Evolutionary conservation across 2,113 vertebrate genomes (phyloP), one percentile per base, ranked within the genome.

Genomic region (Sisor rabdophorus): DNA sequence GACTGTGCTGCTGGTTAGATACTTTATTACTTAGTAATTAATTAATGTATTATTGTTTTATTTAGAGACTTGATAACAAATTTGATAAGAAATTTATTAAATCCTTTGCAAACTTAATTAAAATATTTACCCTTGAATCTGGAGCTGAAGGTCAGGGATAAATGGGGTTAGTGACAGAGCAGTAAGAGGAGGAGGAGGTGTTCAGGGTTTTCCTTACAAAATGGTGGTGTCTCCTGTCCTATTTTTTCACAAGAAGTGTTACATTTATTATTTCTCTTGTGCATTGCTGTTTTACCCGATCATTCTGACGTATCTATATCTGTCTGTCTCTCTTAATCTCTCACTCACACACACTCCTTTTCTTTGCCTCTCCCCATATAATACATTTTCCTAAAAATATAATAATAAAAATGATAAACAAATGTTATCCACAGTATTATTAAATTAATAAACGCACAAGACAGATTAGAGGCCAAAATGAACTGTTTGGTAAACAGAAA

Each of bases 1-100:
- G 94, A 93, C 81, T 99, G 97, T 44, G 91, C 92, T 11, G 91
- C 93, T 72, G 92, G 97, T 98, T 87, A 94, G 96, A 68, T 2
- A 1, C 44, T 68, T 16, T 50, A 52, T 52, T 16, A 19, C 12
- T 52, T 16, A 52, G 13, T 16, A 52, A 17, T 16, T 52, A 17
- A 19, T 16, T 36, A 36, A 44, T 44, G 5, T 10, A 44, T 19
- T 60, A 19, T 30, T 10, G 28, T 12, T 20, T 13, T 12, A 16
- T 11, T 17, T 20, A 11, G 9, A 19, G 59, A 36, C 20, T 32
- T 61, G 30, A 61, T 61, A 32, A 61, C 28, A 10, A 61, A 61
- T 28, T 1, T 9, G 3, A 36, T 32, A 20, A 20, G 16, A 11
- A 61, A 20, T 36, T 4, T 56, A 24, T 13, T 12, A 11, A 17